Base-by-base conservation (phyloP, 2,888 invertebrate species). In the Teleogryllus oceanicus region DNA sequence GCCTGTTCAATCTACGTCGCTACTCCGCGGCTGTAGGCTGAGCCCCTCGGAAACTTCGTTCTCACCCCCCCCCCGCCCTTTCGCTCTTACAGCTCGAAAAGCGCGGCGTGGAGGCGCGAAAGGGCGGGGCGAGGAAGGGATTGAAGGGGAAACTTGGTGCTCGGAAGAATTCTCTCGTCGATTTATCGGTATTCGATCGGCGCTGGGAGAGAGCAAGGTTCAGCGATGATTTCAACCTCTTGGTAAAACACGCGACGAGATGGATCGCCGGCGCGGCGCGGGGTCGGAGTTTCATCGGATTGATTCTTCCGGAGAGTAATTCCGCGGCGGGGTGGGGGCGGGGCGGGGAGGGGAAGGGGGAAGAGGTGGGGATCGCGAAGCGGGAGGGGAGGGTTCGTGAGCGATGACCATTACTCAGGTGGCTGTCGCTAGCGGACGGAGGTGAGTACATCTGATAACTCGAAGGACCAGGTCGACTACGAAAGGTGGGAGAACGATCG, bases 171-270 rank as follows among this genome's bases (percentile, higher is more conserved):
- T 62, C 62, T 62, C 62, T 62, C 16, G 62, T n/a, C 62, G 62
- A 62, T 62, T 62, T 62, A 62, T 62, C 62, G 62, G 62, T 62
- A 62, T 62, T 62, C 62, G 62, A 62, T 62, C 62, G 62, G 16
- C 62, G 62, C 62, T 18, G 62, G 13, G 62, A 62, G 16, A 62
- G 62, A 62, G 62, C 62, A 62, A 62, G 62, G 62, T 62, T 62
- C 62, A 62, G 62, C 62, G 62, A 62, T 62, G 62, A 62, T 62
- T 62, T 62, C 62, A 62, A 62, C 62, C 62, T 62, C n/a, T 62
- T 62, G 62, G 62, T 62, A 62, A 62, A 62, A 62, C 62, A 62
- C 62, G 62, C 62, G n/a, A 62, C 13, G 62, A 62, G 62, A 62
- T 62, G 62, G 62, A 62, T 62, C 62, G 62, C 13, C n/a, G 62